Evolutionary conservation across 2,113 vertebrate genomes (phyloP), one percentile per base, ranked within the genome.

Genomic region (Pachycephala philippinensis): DNA sequence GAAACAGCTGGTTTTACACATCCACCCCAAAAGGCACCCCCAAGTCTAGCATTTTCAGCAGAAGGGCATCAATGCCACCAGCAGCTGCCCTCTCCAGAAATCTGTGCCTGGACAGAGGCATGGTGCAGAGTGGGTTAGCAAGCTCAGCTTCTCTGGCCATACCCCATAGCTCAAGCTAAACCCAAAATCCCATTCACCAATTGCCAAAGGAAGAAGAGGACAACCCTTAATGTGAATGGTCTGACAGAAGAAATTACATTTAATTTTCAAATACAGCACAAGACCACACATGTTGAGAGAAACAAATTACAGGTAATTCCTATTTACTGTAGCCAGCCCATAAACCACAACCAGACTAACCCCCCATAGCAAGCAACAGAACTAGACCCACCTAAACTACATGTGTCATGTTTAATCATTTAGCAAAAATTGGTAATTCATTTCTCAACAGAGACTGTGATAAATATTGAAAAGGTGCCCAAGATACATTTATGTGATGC

Each of bases 121-220:
- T 0, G 2, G 65, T 4, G 1, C 52, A 50, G 15, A 15, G 18
- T 0, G 12, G 15, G 18, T 45, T 21, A 60, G 15, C 23, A 60
- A 37, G 10, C 22, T 35, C 7, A 26, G 39, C 18, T 47, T 10
- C 0, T 21, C 45, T 42, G 40, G 28, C 47, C 50, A 6, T 13
- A 49, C 3, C n/a, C 24, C 53, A 13, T 0, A 61, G 75, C 42
- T 47, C 42, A 53, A 68, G 50, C 17, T 65, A 40, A 49, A 49
- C 33, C 40, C 14, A 44, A 69, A 94, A 82, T 35, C 53, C 17
- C 8, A 3, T 47, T 69, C 35, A 39, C 19, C 47, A n/a, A 59
- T 26, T 77, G 30, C 39, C 15, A 50, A 57, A 74, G 54, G 59
- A 68, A 76, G 39, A 88, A 49, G 37, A 79, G 15, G 12, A 79